Evolutionary conservation across 1,140 invertebrate genomes (phyloP), one percentile per base, ranked within the genome.

Genomic region (Rhynchophorus ferrugineus): DNA sequence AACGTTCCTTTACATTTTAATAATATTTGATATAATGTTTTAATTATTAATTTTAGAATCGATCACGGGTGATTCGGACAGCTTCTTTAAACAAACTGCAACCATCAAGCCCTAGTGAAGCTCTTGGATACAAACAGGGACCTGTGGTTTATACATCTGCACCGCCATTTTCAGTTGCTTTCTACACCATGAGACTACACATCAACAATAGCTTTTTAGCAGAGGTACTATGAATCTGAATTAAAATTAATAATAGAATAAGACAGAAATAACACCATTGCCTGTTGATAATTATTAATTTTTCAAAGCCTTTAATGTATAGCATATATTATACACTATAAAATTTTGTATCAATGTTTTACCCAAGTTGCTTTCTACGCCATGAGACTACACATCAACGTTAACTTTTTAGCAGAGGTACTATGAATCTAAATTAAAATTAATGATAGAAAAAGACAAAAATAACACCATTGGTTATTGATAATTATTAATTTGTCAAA

Each of bases 161-260:
- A 7, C 62, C 65, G n/a, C 65, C 65, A 13, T 69, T 69, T 58
- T 51, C 57, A 11, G 57, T 67, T 1, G 54, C 58, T 3, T 67
- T 66, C 56, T 67, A 59, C 45, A 60, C 62, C 52, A 29, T 69
- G 21, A 44, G 60, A 21, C 41, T 67, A 8, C 50, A 63, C 51
- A 20, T 67, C 9, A 64, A 63, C 47, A 62, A 62, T 2, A 64
- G 46, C 39, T 65, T 64, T 38, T 63, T 61, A 8, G 44, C 49
- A 18, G 61, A 64, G 36, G 61, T 66, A 51, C n/a, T n/a, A n/a
- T n/a, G n/a, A n/a, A n/a, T n/a, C n/a, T n/a, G n/a, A n/a, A n/a
- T n/a, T n/a, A n/a, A n/a, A n/a, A n/a, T n/a, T n/a, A n/a, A n/a
- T n/a, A n/a, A n/a, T n/a, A 51, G 51, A 51, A 55, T 38, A 42